Percentiles rank a stretch among this genome's conserved stretches.
Evolutionary conservation across 53 echinoderm and acorn worm genomes (phyloP).

Genomic region (Paelopatides confundens): DNA sequence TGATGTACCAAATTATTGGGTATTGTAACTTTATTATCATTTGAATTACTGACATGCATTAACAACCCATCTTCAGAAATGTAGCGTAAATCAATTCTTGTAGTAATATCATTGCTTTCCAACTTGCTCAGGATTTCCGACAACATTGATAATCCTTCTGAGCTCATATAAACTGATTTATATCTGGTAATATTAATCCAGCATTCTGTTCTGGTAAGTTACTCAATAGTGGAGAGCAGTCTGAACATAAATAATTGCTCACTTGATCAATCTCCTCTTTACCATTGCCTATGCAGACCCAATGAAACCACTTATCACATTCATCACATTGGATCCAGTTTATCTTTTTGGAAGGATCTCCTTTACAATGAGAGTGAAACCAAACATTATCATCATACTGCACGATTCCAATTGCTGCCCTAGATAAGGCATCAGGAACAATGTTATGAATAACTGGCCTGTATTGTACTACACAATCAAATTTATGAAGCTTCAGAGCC

Average conservation of each 20-base stretch:
- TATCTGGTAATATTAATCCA: not conserved
- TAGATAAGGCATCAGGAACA: constrained; percentile 58
- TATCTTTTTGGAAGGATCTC: not conserved
- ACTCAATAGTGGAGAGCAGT: no score
- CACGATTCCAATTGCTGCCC: not conserved
- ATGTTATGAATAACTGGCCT: constrained; percentile 51
- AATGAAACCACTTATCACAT: constrained; percentile 39
- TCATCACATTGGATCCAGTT: constrained; percentile 58
- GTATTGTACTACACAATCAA: constrained; percentile 52
- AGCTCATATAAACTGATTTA: not conserved
- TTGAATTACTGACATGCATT: no score
- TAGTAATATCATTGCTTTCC: no score
- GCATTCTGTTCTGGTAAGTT: no score
- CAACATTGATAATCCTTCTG: not conserved
- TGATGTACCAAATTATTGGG: not conserved
- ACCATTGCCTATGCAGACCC: not conserved
- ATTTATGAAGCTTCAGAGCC: constrained; percentile 58
- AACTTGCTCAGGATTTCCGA: not conserved
- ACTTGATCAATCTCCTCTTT: not conserved
- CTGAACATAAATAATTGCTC: not conserved
- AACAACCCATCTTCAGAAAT: not conserved
- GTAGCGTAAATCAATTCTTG: no score
- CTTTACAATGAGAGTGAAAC: not conserved
- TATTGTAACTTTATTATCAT: not conserved
- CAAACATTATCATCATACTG: constrained; percentile 51